Evolutionary conservation across 2,113 vertebrate species (phyloP).

Genomic region (Pteruthius melanotis): DNA sequence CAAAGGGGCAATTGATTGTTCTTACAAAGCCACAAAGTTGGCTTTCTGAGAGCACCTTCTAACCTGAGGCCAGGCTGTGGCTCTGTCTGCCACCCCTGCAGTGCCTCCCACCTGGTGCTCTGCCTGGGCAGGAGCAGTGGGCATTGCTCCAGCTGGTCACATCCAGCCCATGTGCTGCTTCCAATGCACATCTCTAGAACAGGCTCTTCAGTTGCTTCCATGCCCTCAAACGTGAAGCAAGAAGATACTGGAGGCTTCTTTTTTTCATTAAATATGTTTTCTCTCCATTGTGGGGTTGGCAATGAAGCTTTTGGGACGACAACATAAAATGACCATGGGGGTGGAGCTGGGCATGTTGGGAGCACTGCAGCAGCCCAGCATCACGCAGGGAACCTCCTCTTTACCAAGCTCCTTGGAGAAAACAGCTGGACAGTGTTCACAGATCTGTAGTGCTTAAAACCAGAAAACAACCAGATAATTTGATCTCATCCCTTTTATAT

Average conservation of each 20-base stretch:
- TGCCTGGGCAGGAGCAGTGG: background rate
- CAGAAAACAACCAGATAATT: background rate
- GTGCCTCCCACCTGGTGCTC: background rate
- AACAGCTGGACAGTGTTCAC: background rate
- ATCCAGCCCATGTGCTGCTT: background rate
- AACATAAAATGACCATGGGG: background rate
- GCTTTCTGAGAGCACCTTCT: background rate
- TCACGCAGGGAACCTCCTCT: background rate
- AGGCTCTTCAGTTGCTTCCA: background rate
- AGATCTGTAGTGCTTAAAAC: background rate
- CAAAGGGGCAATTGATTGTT: background rate
- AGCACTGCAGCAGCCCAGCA: background rate
- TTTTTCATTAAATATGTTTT: background rate
- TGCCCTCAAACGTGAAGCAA: fast-evolving
- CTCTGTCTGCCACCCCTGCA: fast-evolving
- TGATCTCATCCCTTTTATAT: background rate
- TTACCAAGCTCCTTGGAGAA: background rate
- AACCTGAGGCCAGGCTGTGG: background rate
- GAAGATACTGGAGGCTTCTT: background rate
- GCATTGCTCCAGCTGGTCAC: background rate
- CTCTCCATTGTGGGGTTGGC: fast-evolving
- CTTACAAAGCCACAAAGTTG: background rate
- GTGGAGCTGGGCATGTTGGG: background rate
- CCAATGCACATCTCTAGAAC: background rate
- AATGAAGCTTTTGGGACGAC: background rate